phyloP scores from a whole-genome alignment of 1,140 invertebrate genomes.

The Trachelipus rathkii region DNA sequence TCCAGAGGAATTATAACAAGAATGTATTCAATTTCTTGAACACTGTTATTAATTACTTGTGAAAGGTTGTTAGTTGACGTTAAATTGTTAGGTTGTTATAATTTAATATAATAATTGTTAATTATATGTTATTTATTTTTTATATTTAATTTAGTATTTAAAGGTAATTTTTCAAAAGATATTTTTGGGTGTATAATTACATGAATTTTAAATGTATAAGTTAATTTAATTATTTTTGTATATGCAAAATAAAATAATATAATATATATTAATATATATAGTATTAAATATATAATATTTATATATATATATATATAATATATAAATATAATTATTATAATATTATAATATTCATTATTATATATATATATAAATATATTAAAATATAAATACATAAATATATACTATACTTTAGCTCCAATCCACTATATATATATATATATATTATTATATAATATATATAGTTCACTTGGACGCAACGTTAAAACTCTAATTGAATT shows the following conservation, averaged over 20 bases:
- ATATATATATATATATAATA: background rate
- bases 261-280: no score
- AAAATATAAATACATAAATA: background rate
- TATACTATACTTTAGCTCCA: background rate
- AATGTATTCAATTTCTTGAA: conserved; percentile 87
- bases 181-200: no score
- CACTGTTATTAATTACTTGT: no score
- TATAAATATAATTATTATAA: background rate
- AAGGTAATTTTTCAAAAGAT: no score
- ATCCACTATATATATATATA: background rate
- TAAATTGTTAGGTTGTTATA: no score
- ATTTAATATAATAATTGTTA: no score
- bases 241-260: no score
- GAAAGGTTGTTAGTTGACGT: conserved; percentile 56
- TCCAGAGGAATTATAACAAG: conserved; percentile 78
- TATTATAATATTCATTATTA: background rate
- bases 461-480: conserved; percentile 75
- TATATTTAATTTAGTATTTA: no score
- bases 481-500: conserved; percentile 78
- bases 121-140: no score
- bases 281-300: no score
- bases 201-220: no score
- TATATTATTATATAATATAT: background rate
- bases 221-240: no score
- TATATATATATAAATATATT: background rate